These are phyloP conservation scores for Linurgus olivaceus DNA, from an alignment of 2,797 vertebrate species.

Conservation along the genomic window DNA sequence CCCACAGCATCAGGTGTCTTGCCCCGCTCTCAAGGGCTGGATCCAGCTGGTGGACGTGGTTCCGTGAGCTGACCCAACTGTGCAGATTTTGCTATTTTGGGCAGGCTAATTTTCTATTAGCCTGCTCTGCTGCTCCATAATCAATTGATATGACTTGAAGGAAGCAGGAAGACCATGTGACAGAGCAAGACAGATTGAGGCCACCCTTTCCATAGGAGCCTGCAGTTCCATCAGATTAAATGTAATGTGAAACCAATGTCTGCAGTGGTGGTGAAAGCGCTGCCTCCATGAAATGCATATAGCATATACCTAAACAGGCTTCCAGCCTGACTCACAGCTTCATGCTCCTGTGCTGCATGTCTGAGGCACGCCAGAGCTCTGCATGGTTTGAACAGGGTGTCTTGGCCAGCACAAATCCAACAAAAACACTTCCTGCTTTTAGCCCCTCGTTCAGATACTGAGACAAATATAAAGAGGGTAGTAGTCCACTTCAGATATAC, in stretches of 20 bases:
- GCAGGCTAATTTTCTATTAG: background rate
- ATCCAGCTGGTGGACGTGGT: background rate
- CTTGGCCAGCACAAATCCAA: background rate
- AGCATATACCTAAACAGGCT: background rate
- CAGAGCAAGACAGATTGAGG: background rate
- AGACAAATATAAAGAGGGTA: background rate
- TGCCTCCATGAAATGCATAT: background rate
- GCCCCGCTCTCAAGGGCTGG: background rate
- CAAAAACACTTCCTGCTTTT: background rate
- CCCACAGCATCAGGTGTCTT: background rate
- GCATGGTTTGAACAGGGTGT: background rate
- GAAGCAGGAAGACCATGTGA: background rate
- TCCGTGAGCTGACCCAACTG: background rate
- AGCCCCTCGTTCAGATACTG: background rate
- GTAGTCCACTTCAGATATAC: background rate
- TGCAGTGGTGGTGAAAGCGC: background rate
- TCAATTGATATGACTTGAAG: conserved; percentile 2
- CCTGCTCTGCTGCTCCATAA: background rate
- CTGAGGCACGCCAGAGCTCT: background rate
- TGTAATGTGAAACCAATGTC: background rate
- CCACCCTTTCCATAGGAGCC: background rate
- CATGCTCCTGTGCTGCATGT: background rate
- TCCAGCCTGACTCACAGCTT: background rate
- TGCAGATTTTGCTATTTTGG: background rate
- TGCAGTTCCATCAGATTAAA: background rate